Conservation (phyloP, 2,797 vertebrate species). For the Propithecus perrieri region DNA sequence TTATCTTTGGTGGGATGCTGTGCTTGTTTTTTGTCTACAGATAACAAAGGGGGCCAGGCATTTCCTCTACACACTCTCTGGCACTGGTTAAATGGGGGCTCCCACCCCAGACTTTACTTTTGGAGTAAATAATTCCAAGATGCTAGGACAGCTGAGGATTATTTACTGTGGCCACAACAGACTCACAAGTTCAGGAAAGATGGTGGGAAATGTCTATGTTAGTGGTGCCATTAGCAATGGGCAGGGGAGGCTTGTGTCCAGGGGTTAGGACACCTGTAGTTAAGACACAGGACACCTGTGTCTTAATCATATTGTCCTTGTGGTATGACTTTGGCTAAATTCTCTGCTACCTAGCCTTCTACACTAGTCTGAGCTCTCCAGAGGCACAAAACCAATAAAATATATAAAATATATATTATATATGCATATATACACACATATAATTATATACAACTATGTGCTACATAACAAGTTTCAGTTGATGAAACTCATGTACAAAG, state of each 20-base stretch:
- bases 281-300: too few species aligned
- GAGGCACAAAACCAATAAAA: background rate
- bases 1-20: background rate
- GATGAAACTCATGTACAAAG: too few species aligned
- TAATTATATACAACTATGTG: too few species aligned
- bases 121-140: background rate
- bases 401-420: too few species aligned
- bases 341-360: background rate
- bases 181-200: background rate
- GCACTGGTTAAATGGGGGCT: background rate
- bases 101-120: background rate
- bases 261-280: background rate
- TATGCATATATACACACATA: too few species aligned
- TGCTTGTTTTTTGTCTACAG: background rate
- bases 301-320: background rate
- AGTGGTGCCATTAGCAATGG: too few species aligned
- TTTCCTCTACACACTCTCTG: background rate
- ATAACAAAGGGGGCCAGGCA: background rate
- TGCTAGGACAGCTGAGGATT: background rate
- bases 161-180: background rate
- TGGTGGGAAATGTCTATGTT: background rate
- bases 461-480: too few species aligned
- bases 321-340: background rate
- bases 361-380: background rate
- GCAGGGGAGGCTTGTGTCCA: background rate